Evolutionary conservation across 2,888 invertebrate species (phyloP).

Genomic region (Cryptocheilus praepositus): DNA sequence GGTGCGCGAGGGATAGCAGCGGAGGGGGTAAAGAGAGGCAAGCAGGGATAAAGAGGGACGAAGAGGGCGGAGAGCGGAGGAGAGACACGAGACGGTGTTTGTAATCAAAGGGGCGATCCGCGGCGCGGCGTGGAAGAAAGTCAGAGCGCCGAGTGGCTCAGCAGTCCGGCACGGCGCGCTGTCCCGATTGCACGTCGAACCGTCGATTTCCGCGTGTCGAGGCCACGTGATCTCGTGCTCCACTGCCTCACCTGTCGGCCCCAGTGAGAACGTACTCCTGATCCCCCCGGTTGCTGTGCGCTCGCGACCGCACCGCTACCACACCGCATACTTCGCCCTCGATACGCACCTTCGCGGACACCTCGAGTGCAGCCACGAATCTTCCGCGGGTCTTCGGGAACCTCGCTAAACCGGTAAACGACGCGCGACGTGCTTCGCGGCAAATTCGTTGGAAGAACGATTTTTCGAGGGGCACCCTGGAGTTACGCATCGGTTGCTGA

Average conservation of each 20-base stretch:
- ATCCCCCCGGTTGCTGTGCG: too few relatives aligned
- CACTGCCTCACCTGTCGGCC: slow-evolving; percentile 19
- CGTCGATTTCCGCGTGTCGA: slow-evolving; percentile 42
- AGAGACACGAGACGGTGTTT: slow-evolving; percentile 53
- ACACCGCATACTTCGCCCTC: slow-evolving; percentile 1
- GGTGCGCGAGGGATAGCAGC: too few relatives aligned
- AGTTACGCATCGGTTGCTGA: too few relatives aligned
- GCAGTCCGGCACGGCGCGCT: slow-evolving; percentile 67
- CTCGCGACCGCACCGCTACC: background rate
- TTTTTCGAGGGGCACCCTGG: too few relatives aligned
- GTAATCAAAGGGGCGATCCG: slow-evolving; percentile 65
- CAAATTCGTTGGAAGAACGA: too few relatives aligned
- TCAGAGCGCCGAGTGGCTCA: slow-evolving; percentile 49
- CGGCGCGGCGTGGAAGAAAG: slow-evolving; percentile 58
- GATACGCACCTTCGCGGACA: too few relatives aligned
- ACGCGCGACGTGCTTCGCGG: too few relatives aligned
- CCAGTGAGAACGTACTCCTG: slow-evolving; percentile 11
- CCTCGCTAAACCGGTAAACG: too few relatives aligned
- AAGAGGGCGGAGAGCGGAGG: slow-evolving; percentile 24
- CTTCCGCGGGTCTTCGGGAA: too few relatives aligned
- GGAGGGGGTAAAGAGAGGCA: slow-evolving; percentile 13
- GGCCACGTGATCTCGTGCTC: slow-evolving; percentile 45
- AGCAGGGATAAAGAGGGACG: slow-evolving; percentile 11
- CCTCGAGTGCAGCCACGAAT: too few relatives aligned
- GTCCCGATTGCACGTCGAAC: slow-evolving; percentile 64